Evolutionary conservation across 2,113 vertebrate species (phyloP).

Genomic region (Rhea americana): DNA sequence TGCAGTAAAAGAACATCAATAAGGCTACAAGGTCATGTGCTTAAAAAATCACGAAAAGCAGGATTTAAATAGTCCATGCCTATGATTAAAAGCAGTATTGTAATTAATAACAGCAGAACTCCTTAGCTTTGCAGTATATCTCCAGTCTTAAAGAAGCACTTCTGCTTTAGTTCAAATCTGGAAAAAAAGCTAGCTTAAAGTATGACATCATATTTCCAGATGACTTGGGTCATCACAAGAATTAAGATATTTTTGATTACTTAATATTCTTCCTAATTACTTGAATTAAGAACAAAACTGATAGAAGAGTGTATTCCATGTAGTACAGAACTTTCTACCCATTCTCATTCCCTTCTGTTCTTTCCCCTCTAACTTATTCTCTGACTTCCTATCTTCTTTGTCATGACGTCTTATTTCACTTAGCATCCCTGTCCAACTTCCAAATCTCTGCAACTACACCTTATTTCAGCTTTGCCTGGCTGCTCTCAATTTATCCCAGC

Average conservation of each 20-base stretch:
- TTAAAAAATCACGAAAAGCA: background rate
- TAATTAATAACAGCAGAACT: background rate
- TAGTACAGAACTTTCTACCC: background rate
- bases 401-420: background rate
- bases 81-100: background rate
- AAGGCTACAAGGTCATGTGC: background rate
- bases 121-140: background rate
- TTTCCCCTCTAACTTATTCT: background rate
- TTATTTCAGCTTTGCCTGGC: background rate
- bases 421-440: background rate
- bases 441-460: fast-evolving
- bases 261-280: background rate
- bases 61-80: background rate
- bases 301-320: fast-evolving
- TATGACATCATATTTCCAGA: background rate
- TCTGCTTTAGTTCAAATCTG: background rate
- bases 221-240: background rate
- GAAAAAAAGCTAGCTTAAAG: background rate
- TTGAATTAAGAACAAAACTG: background rate
- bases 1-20: background rate
- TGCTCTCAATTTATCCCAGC: background rate
- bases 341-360: fast-evolving
- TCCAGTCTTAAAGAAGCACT: background rate
- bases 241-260: background rate
- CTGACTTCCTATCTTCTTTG: background rate